These are phyloP conservation scores for Hyperopisus bebe DNA, from an alignment of 2,113 vertebrate genomes.

Conservation along the genomic window DNA sequence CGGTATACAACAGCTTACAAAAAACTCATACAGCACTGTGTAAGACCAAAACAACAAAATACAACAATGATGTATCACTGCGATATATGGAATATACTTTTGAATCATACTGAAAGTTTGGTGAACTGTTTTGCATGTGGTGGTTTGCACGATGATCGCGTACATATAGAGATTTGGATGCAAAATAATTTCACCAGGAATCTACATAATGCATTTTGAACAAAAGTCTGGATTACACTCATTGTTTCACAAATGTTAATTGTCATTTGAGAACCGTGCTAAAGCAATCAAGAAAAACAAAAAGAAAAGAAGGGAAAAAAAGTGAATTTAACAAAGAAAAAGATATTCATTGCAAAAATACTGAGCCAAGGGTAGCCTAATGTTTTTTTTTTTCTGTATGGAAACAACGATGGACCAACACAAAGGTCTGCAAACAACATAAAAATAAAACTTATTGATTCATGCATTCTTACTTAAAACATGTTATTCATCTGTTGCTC, in stretches of 20 bases:
- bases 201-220: not conserved
- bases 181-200: not conserved
- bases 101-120: not conserved
- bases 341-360: not conserved
- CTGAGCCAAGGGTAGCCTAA: not conserved
- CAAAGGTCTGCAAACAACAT: not conserved
- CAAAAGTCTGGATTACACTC: not conserved
- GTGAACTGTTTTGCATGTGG: not conserved
- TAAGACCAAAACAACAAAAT: not conserved
- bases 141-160: not conserved
- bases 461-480: not conserved
- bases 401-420: not conserved
- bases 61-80: not conserved
- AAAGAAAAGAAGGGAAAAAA: not conserved
- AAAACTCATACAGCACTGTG: not conserved
- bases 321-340: not conserved
- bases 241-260: not conserved
- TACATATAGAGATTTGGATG: not conserved
- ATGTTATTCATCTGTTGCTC: not conserved
- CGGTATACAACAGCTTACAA: not conserved
- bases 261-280: not conserved
- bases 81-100: not conserved
- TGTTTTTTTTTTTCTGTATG: not conserved
- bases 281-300: not conserved
- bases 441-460: not conserved